These are phyloP conservation scores for Lithobius niger DNA, from an alignment of 1,140 invertebrate species.

Conservation along the genomic window DNA sequence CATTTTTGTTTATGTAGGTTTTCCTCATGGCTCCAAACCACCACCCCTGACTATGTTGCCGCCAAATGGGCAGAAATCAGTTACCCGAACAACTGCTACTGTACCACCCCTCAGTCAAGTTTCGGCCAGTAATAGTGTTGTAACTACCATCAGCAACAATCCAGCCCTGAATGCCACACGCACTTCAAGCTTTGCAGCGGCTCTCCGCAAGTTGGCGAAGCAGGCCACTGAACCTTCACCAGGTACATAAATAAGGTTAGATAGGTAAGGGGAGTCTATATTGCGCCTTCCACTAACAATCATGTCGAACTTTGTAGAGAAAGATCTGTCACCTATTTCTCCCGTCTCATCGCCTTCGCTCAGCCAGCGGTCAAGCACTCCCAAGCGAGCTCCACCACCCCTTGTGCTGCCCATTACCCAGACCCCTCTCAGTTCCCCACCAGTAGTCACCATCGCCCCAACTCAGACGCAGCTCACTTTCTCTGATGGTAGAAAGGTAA, in stretches of 20 bases:
- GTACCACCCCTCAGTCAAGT: slow-evolving; percentile 28
- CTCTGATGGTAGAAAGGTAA: slow-evolving; percentile 10
- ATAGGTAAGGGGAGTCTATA: background rate
- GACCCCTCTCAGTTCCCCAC: slow-evolving; percentile 26
- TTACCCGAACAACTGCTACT: slow-evolving; percentile 27
- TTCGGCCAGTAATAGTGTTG: slow-evolving; percentile 27
- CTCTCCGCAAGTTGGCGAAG: slow-evolving; percentile 61
- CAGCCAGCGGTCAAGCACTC: slow-evolving; percentile 18
- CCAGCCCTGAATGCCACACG: slow-evolving; percentile 25
- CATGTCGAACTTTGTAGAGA: slow-evolving; percentile 19
- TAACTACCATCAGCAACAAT: slow-evolving; percentile 18
- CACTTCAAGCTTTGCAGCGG: slow-evolving; percentile 53
- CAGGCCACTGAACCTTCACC: slow-evolving; percentile 44
- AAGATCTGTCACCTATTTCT: slow-evolving; percentile 19
- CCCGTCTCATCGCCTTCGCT: slow-evolving; percentile 17
- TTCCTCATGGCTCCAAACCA: slow-evolving; percentile 27
- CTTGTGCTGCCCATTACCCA: slow-evolving; percentile 22
- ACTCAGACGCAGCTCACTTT: slow-evolving; percentile 25
- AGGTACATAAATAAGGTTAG: slow-evolving; percentile 3
- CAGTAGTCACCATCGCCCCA: slow-evolving; percentile 35
- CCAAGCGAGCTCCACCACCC: slow-evolving; percentile 25
- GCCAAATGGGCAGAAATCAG: slow-evolving; percentile 17
- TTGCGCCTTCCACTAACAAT: background rate
- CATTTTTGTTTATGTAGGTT: slow-evolving; percentile 19
- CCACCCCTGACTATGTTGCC: slow-evolving; percentile 27